Base-by-base conservation (phyloP, 2,113 vertebrate genomes). In the Phalacrocorax brasilianus region DNA sequence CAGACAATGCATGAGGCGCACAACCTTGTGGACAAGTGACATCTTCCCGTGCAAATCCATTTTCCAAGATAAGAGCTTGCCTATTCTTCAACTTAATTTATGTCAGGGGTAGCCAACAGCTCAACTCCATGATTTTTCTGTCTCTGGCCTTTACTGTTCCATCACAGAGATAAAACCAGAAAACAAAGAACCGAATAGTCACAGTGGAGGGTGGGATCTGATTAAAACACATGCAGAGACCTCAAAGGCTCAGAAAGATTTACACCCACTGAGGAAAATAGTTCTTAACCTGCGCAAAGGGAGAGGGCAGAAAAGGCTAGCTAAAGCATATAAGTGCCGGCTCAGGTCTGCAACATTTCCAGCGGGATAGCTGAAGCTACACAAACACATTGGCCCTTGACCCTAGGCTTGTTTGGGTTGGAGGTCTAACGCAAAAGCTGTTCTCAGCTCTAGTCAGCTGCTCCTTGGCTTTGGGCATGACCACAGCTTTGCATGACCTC, bases 401-500 rank as follows among this genome's bases (percentile, higher is more conserved):
- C 71, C 27, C 45, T 58, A n/a, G n/a, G 28, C 58, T 85, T 93
- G 80, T 95, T 94, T 93, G 77, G 33, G 58, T 87, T 97, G 93
- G 85, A 96, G 85, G 55, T 85, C 82, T 77, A 42, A 74, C 0
- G 2, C 42, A 80, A 91, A 91, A 86, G 71, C 85, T 94, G 59
- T 76, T 94, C 90, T 91, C 71, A 70, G 72, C 59, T 88, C 85
- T 24, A 85, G 55, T 77, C 75, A 94, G 63, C 75, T 86, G 71
- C 71, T 91, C 50, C 78, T 77, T 94, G 82, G 90, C 67, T 92
- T 85, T 94, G 78, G 52, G 82, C 47, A 90, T n/a, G 59, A 96
- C 90, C 82, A 90, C 75, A 94, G 65, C 26, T 92, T 88, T 85
- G n/a, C 38, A 86, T 94, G 77, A 97, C 75, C 68, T 95, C 90